Conservation (phyloP, 2,113 vertebrate species). For the Climacteris rufus region DNA sequence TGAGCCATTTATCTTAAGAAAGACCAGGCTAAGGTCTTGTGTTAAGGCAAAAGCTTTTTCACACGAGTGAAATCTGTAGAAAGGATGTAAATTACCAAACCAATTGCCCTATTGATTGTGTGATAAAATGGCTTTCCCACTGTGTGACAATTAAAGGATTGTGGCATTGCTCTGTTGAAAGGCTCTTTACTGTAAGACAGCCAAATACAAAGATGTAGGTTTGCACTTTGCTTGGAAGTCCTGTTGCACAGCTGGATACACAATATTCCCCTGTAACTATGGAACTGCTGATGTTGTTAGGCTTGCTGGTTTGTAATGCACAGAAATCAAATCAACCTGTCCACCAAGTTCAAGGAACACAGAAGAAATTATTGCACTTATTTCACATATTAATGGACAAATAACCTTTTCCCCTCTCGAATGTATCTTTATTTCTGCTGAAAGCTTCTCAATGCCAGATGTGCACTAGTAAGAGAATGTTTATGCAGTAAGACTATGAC, state of each 20-base stretch:
- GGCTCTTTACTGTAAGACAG: not conserved
- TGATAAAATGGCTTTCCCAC: not conserved
- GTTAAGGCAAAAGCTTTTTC: not conserved
- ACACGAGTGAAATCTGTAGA: not conserved
- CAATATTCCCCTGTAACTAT: not conserved
- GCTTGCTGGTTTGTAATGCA: not conserved
- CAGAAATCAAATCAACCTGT: not conserved
- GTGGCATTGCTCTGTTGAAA: not conserved
- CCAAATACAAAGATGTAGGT: not conserved
- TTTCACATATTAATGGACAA: not conserved
- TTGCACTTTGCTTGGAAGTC: not conserved
- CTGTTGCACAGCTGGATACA: not conserved
- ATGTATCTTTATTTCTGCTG: not conserved
- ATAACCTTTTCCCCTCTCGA: not conserved
- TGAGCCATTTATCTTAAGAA: not conserved
- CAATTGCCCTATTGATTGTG: not conserved
- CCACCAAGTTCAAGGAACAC: not conserved
- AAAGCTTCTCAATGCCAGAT: not conserved
- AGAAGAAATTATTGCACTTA: not conserved
- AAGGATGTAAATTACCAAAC: not conserved
- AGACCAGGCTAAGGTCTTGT: accelerated
- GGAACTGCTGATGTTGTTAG: not conserved
- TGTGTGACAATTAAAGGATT: not conserved
- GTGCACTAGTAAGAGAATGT: not conserved
- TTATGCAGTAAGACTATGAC: not conserved